Evolutionary conservation across 1,140 invertebrate species (phyloP).

Genomic region (Drosophila subobscura): DNA sequence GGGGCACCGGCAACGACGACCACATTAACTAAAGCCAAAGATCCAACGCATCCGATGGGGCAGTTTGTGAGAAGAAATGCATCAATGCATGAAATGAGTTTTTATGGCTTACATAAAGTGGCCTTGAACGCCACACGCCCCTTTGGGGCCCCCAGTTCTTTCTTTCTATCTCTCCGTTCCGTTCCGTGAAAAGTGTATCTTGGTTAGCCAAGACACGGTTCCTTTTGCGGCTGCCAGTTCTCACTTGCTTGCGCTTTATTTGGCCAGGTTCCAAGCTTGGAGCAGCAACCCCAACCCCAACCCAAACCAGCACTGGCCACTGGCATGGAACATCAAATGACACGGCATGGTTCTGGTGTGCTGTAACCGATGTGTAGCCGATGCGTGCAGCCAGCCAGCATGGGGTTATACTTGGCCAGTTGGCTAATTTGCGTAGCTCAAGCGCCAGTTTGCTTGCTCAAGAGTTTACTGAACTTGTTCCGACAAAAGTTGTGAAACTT

Average conservation of each 20-base stretch:
- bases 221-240: conserved; percentile 31
- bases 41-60: conserved; percentile 11
- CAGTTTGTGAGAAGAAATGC: conserved; percentile 74
- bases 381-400: conserved; percentile 28
- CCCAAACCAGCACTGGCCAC: too few relatives aligned
- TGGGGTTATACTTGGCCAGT: conserved; percentile 37
- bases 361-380: conserved; percentile 23
- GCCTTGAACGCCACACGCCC: conserved; percentile 61
- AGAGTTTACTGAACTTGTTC: conserved; percentile 34
- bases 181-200: too few relatives aligned
- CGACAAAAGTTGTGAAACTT: neutral
- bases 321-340: too few relatives aligned
- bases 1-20: conserved; percentile 36
- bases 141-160: conserved; percentile 21
- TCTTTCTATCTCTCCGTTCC: conserved; percentile 37
- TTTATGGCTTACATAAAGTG: conserved; percentile 82
- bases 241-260: conserved; percentile 62
- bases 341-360: conserved; percentile 6
- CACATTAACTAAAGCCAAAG: conserved; percentile 19
- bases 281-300: too few relatives aligned
- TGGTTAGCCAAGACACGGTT: neutral
- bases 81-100: conserved; percentile 81
- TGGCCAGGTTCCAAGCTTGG: conserved; percentile 43
- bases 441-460: neutral
- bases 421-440: conserved; percentile 32